Evolutionary conservation across 2,888 invertebrate genomes (phyloP), one percentile per base, ranked within the genome.

Genomic region (Homarus gammarus): DNA sequence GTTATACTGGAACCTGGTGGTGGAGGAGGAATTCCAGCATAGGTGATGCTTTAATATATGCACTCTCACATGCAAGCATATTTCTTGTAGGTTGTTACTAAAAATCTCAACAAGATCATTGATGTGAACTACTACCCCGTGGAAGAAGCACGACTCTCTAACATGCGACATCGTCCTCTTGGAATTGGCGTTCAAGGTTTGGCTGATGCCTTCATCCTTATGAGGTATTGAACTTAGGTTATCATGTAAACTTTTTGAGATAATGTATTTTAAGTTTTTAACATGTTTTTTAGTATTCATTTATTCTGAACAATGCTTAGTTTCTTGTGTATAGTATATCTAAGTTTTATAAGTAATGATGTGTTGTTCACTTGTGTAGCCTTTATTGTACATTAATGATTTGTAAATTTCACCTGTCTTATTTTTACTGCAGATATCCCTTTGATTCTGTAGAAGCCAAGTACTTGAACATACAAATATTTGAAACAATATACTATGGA

Each of bases 91-190:
- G 96, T 96, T n/a, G 96, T 97, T 0, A 97, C 99, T 0, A 95
- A 95, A 93, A 99, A 99, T 94, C 95, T 99, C 79, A 99, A 99
- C 94, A 98, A 97, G 95, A 97, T 99, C 87, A 99, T 99, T 92
- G 99, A 99, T 93, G 95, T 98, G 0, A 99, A 99, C 94, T 98
- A 95, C 94, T 99, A 99, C 94, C 99, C 99, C 0, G 95, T 99
- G 40, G 96, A 93, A 15, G 92, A 95, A 94, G 95, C 95, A 1
- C 93, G 94, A 90, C 92, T 94, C 40, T 99, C 99, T 0, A 99
- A 99, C 94, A 95, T 96, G 94, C 95, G 97, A 44, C 95, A 95
- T 93, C 94, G 95, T 36, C 95, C 95, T 0, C 95, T 96, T 92
- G 96, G 96, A 64, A 98, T 99, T 93, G 99, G 99, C 6, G 96